Base-by-base conservation (phyloP, 2,113 vertebrate species). In the Oreochromis aureus region DNA sequence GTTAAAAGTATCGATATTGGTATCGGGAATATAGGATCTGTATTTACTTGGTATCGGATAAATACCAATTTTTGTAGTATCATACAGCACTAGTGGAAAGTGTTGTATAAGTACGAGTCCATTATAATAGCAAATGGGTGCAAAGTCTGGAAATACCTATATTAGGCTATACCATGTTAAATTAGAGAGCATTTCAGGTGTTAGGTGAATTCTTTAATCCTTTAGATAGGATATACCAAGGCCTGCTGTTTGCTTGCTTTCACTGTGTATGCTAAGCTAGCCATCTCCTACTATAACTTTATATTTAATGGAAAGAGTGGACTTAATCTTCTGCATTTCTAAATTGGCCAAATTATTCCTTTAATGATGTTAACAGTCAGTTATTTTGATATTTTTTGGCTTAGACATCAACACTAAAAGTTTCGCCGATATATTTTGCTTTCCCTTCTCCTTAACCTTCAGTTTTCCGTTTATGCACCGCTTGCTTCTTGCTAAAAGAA, bases 61-160 rank as follows among this genome's bases (percentile, higher is more conserved):
- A 36, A 66, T 66, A 6, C 10, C 10, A 66, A 39, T 39, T 12
- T n/a, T 39, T 39, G 61, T n/a, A 66, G 32, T 66, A 39, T 66
- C 32, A n/a, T 18, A 1, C 61, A 66, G 61, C 61, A n/a, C 6
- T 0, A 36, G 61, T 66, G 18, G 61, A 39, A 66, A 22, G 61
- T 13, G 61, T 34, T 13, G 34, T 69, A 39, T 22, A 39, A 39
- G 34, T 41, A 41, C 19, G 22, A 22, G 63, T 69, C 63, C 19
- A 69, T 41, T 39, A 46, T 73, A 3, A 73, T 27, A 46, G 4
- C 0, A 51, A 51, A 24, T 27, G 24, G 7, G 24, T 71, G 18
- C 0, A 76, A 76, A 51, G 16, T 76, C 44, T 7, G 10, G 0
- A 51, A 51, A 51, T 19, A 32, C 9, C 71, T 30, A 51, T 76